Evolutionary conservation across 1,140 invertebrate genomes (phyloP), one percentile per base, ranked within the genome.

Genomic region (Dinoponera quadriceps): DNA sequence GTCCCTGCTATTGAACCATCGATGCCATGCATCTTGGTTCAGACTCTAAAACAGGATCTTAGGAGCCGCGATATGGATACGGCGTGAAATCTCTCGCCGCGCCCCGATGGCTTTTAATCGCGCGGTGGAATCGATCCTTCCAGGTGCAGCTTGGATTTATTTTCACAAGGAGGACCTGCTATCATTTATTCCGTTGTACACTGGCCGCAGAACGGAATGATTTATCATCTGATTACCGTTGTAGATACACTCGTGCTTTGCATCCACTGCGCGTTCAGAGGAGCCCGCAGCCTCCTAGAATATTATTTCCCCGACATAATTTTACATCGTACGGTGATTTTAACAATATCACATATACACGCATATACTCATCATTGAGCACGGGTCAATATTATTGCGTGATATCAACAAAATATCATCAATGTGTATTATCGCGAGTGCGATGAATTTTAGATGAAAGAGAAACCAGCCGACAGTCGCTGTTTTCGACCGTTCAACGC

Each of bases 1-100:
- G 87, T 57, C 55, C 77, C 9, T 11, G 25, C 62, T 77, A 85
- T 87, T 86, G 57, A 82, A 13, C 72, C n/a, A 85, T 88, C 83
- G 83, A 88, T 82, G 51, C 54, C 55, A 20, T 27, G 62, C 51
- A 84, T 84, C 71, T 81, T 44, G 18, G 54, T 82, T 51, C 72
- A 27, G 38, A 78, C 33, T 66, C 55, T 11, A 18, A 25, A n/a
- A 5, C 44, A 48, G 63, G 78, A 83, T 85, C 71, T 62, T 60
- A 59, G 55, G 27, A 80, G 29, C n/a, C 51, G 29, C 66, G 54
- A 80, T 71, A 71, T 69, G 65, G 66, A 69, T 71, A 57, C 22
- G 65, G 49, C 33, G 75, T 80, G 65, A 80, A 80, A 80, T 71
- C 75, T 69, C 33, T 4, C 38, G 9, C 29, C 16, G 49, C 29